Evolutionary conservation across 1,140 invertebrate genomes (phyloP).

Genomic region (Ceratosolen fusciceps): DNA sequence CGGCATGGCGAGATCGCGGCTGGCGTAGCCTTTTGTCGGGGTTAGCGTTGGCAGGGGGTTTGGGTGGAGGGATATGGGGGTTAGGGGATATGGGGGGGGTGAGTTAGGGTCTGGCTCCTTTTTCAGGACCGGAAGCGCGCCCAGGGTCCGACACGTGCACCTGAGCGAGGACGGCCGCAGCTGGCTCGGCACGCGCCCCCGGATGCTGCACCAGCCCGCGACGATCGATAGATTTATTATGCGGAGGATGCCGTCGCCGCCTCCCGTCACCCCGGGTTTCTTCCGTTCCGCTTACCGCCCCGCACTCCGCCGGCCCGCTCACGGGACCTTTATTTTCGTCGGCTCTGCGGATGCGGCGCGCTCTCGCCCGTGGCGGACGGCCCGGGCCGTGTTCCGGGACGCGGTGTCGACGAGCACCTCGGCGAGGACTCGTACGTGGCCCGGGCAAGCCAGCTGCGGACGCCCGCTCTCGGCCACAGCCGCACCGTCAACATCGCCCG

Average conservation of each 20-base stretch:
- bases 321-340: not conserved
- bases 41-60: no score
- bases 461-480: not conserved
- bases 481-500: not conserved
- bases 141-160: not conserved
- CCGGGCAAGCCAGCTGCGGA: not conserved
- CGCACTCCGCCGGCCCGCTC: no score
- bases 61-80: no score
- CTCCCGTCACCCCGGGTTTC: not conserved
- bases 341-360: not conserved
- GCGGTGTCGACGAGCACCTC: not conserved
- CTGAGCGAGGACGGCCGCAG: slow-evolving; percentile 1
- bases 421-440: not conserved
- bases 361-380: not conserved
- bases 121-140: slow-evolving; percentile 17
- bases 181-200: slow-evolving; percentile 16
- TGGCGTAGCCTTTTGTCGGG: not conserved
- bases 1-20: no score
- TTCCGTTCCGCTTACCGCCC: no score
- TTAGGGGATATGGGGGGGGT: no score
- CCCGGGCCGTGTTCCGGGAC: not conserved
- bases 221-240: slow-evolving; percentile 34
- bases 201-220: slow-evolving; percentile 28
- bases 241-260: not conserved
- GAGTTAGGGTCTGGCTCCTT: not conserved